Conservation (phyloP, 2,888 invertebrate genomes). For the Neoascia interrupta region DNA sequence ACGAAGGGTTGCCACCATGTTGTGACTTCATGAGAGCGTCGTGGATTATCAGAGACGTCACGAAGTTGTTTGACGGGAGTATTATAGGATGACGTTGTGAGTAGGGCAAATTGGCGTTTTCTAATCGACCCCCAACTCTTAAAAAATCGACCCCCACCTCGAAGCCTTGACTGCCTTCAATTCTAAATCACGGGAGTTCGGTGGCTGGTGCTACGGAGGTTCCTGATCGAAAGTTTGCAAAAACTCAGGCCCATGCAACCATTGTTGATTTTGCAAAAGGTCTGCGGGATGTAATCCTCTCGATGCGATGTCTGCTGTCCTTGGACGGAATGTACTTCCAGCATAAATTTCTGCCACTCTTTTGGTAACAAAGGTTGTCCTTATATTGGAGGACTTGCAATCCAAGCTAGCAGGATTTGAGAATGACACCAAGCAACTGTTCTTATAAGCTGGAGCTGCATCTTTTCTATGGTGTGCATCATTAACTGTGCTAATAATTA, state of each 20-base stretch:
- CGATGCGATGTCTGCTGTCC: slow-evolving; percentile 70
- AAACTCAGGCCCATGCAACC: slow-evolving; percentile 70
- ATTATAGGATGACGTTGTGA: slow-evolving; percentile 22
- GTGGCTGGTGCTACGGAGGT: no score
- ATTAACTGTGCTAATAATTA: slow-evolving; percentile 20
- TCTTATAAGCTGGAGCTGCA: slow-evolving; percentile 1
- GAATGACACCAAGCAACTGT: slow-evolving; percentile 19
- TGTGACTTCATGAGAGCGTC: slow-evolving; percentile 13
- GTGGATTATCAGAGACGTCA: slow-evolving; percentile 14
- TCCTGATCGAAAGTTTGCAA: slow-evolving; percentile 9
- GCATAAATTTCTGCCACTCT: slow-evolving; percentile 67
- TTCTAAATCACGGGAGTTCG: no score
- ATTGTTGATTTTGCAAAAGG: slow-evolving; percentile 48
- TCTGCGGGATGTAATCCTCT: no score
- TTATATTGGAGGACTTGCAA: slow-evolving; percentile 43
- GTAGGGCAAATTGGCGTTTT: slow-evolving; percentile 32
- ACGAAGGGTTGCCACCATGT: slow-evolving; percentile 25
- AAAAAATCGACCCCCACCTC: no score
- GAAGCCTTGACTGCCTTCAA: no score
- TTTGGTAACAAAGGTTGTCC: slow-evolving; percentile 66
- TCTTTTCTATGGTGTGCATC: neutral
- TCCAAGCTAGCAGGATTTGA: slow-evolving; percentile 42
- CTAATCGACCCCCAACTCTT: no score
- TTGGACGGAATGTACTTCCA: slow-evolving; percentile 70
- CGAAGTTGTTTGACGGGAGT: slow-evolving; percentile 2